Evolutionary conservation across 2,797 vertebrate genomes (phyloP), one percentile per base, ranked within the genome.

Genomic region (Stomatorhinus walkeri): DNA sequence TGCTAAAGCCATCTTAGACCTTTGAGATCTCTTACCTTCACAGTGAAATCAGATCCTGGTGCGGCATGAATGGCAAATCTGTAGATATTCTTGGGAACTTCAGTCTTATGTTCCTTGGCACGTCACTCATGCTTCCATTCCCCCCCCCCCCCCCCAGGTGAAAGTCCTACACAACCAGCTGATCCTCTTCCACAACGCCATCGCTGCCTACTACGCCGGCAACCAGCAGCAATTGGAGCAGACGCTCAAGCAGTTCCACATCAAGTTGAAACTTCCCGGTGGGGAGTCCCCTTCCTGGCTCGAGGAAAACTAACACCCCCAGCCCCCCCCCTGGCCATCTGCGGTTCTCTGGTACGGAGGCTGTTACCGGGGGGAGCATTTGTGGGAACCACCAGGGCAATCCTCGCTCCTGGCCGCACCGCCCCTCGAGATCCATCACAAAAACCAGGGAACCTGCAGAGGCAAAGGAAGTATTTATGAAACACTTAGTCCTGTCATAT

Each of bases 141-240:
- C 36, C 88, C n/a, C 88, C n/a, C 54, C 84, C 85, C 28, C 89
- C 32, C 56, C 84, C 14, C 95, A 99, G 98, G 98, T 99, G 89
- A 99, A 99, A 91, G 98, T 99, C 0, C 94, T 99, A 94, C 98
- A 99, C 93, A 99, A 99, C 94, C 98, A 99, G 94, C 97, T 99
- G 88, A 96, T 98, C 93, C 96, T 99, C 92, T 99, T 99, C 96
- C 98, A 99, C 93, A 99, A 99, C 8, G 98, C 98, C 91, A 97
- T 99, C 6, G 96, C 98, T 0, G 98, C 98, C 0, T 99, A 99
- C 95, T 99, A 98, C 86, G 97, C 98, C 64, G 98, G 98, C 89
- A 99, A 99, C 94, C 98, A 99, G 93, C 97, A 99, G 94, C 98
- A 99, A 94, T 97, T 99, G 93, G 98, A 99, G 95, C 96, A 98